Conservation (phyloP, 2,888 invertebrate species). For the Idaea straminata region DNA sequence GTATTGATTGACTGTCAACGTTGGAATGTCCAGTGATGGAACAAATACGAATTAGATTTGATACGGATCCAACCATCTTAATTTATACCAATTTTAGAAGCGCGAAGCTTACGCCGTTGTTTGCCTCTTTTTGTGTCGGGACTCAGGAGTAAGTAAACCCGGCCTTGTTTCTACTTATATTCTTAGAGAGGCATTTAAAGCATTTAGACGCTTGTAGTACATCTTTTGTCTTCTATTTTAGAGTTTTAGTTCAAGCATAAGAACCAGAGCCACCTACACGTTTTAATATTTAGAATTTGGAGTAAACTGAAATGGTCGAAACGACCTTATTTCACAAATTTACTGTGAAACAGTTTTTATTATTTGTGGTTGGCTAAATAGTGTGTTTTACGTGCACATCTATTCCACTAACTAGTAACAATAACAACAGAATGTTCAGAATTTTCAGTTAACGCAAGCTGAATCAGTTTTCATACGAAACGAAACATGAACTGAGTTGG, state of each 20-base stretch:
- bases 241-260: constrained; percentile 26
- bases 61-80: background rate
- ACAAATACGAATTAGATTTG: constrained; percentile 9
- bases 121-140: background rate
- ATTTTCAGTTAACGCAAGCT: background rate
- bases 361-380: background rate
- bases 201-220: constrained; percentile 12
- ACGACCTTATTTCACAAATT: constrained; percentile 20
- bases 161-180: constrained; percentile 13
- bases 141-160: background rate
- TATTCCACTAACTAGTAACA: constrained; percentile 1
- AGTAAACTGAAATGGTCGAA: constrained; percentile 23
- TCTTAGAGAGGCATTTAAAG: constrained; percentile 5
- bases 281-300: constrained; percentile 17
- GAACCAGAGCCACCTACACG: constrained; percentile 27
- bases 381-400: background rate
- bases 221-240: constrained; percentile 19
- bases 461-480: background rate
- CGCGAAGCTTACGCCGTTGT: background rate
- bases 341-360: background rate
- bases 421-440: background rate
- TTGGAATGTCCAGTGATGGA: constrained; percentile 2
- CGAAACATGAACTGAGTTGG: background rate
- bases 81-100: background rate
- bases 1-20: background rate